phyloP scores from a whole-genome alignment of 2,113 vertebrate species.

The Prinia subflava region DNA sequence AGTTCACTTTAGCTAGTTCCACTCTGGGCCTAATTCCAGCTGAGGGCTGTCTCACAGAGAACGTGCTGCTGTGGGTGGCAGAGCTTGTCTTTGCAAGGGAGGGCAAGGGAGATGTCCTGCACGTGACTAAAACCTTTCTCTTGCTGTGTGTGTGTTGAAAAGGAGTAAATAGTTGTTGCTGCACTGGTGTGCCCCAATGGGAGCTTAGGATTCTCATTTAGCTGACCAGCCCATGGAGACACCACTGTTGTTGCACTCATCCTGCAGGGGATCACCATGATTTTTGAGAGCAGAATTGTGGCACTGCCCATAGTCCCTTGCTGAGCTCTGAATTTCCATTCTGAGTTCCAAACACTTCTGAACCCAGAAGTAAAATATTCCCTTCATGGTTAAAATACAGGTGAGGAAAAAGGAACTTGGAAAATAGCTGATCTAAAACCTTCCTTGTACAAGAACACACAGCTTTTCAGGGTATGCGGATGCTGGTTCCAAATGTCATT shows the following conservation, averaged over 20 bases:
- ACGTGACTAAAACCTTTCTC: not conserved
- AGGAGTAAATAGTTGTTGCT: not conserved
- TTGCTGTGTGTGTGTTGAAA: rapidly evolving
- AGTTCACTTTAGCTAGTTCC: not conserved
- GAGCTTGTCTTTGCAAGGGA: not conserved
- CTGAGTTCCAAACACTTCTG: not conserved
- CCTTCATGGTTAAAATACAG: not conserved
- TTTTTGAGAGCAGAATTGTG: not conserved
- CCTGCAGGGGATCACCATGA: not conserved
- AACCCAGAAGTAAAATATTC: not conserved
- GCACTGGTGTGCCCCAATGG: no score
- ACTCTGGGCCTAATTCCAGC: not conserved
- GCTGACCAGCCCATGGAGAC: not conserved
- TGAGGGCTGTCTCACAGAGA: not conserved
- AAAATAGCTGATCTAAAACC: not conserved
- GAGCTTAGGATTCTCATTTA: not conserved
- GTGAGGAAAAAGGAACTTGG: not conserved
- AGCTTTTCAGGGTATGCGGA: not conserved
- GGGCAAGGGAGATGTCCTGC: not conserved
- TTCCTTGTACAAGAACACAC: not conserved
- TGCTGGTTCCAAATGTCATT: not conserved
- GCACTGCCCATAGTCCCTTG: not conserved
- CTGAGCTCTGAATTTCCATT: not conserved
- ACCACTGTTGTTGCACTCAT: not conserved
- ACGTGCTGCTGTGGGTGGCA: not conserved